Base-by-base conservation (phyloP, 2,113 vertebrate genomes). In the Gymnorhina tibicen region DNA sequence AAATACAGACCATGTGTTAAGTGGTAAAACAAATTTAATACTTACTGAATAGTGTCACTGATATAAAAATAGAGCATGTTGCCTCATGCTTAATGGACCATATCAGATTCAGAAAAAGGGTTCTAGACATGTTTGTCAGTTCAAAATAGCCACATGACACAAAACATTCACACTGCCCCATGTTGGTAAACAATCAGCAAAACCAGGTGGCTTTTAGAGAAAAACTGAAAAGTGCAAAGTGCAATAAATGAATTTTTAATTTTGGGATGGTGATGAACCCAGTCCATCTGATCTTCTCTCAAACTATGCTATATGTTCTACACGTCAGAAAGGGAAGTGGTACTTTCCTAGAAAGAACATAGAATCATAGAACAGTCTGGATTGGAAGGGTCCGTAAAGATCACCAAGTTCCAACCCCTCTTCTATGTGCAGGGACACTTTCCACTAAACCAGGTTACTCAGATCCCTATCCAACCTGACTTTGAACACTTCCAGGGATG, bases 1-100 rank as follows among this genome's bases (percentile, higher is more conserved):
- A 93, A 95, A 92, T 87, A 94, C 44, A 79, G 60, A 86, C 73
- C 91, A 95, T 46, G 79, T 95, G 92, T 81, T 95, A 94, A 84
- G 39, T 47, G 20, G 88, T 91, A 59, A 93, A 95, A 82, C 49
- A 94, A 92, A 91, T 92, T 30, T 85, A 93, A 91, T 92, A 73
- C 46, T 92, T 96, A 87, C 52, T 87, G 88, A 85, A 89, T 87
- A 85, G 32, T 66, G 92, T 96, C 91, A 96, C 58, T 53, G 58
- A 79, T 87, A 82, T 39, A 96, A 96, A 96, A 97, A 96, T 95
- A 96, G 83, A 94, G 9, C 46, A 42, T 23, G 27, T 91, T 91
- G 41, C 50, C 69, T 96, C 70, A 93, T 1, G 1, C 18, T 81
- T 87, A 96, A 79, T 76, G 62, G 69, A 73, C 58, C 33, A 26